Percentiles rank a stretch among this genome's conserved stretches.
Conservation (phyloP, 2,113 vertebrate species). For the Geococcyx californianus region DNA sequence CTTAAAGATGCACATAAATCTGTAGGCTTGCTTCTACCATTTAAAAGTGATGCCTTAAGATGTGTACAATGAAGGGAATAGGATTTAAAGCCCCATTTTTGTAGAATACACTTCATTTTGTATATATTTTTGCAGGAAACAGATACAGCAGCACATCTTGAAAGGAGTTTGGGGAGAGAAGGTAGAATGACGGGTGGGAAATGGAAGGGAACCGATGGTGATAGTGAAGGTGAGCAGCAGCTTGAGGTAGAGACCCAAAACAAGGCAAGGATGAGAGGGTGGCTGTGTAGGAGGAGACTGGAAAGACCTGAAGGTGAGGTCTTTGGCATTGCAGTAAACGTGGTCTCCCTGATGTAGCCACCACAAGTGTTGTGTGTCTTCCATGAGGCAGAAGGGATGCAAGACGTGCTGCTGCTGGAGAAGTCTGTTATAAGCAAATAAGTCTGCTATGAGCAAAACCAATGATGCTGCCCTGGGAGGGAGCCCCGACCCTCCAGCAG, state of each 20-base stretch:
- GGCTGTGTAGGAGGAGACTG: neutral
- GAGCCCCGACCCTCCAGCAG: neutral
- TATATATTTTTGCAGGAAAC: neutral
- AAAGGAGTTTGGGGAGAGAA: neutral
- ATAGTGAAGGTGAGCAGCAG: neutral
- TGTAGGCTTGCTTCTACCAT: neutral
- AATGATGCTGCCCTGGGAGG: neutral
- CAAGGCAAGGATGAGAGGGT: neutral
- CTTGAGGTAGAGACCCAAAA: neutral
- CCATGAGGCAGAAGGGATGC: neutral
- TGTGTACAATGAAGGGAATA: neutral
- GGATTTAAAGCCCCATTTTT: neutral
- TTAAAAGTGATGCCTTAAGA: neutral
- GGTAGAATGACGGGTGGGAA: neutral
- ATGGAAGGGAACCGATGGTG: neutral
- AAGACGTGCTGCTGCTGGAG: neutral
- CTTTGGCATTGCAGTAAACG: neutral
- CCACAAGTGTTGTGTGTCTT: accelerated
- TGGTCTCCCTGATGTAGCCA: accelerated
- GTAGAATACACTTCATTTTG: neutral
- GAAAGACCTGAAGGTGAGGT: neutral
- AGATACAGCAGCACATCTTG: neutral
- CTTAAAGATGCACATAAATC: conserved; percentile 7
- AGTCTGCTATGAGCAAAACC: neutral
- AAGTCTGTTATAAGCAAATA: neutral